Evolutionary conservation across 2,113 vertebrate species (phyloP), one percentile per base, ranked within the genome.

Genomic region (Entomyzon cyanotis): DNA sequence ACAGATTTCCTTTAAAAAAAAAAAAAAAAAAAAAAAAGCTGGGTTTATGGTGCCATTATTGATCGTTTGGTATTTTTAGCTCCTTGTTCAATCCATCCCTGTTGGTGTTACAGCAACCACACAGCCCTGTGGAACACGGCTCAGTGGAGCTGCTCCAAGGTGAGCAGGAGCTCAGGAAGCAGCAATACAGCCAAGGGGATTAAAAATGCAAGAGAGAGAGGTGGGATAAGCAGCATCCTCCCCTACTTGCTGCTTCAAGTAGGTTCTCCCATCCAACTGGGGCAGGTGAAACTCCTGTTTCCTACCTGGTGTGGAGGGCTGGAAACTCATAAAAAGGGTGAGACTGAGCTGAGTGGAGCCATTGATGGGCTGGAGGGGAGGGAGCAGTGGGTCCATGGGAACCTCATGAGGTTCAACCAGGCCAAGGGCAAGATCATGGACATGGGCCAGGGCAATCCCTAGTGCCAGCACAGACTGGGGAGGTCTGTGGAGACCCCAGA

Each of bases 11-110:
- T 67, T 74, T 2, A 13, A n/a, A 69, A 92, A 74, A 64, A 44
- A 42, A 41, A 18, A 37, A 22, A 23, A 49, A 49, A 49, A 12
- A 47, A 12, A 12, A 93, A 88, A 84, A 39, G 33, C 16, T 0
- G 1, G 28, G 70, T 50, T 78, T 31, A 19, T 7, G 53, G 58
- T 55, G 28, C 19, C 12, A 2, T 49, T 93, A 97, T 96, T 0
- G 95, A 97, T 95, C 7, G 4, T 16, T 39, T 18, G 91, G 68
- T 97, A 97, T 98, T 98, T 98, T 98, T 98, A 98, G 96, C 59
- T 75, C 84, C 49, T 28, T 67, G 79, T 89, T 95, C 94, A 88
- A 92, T 94, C 91, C 55, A 73, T 53, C 33, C 20, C 37, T 9
- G 15, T 16, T 73, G 89, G 59, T 80, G 79, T 80, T 68, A 79